A percentile compares a stretch with the other conserved stretches of the same genome.
phyloP scores from a whole-genome alignment of 2,888 invertebrate genomes.

The Campoletis raptor region DNA sequence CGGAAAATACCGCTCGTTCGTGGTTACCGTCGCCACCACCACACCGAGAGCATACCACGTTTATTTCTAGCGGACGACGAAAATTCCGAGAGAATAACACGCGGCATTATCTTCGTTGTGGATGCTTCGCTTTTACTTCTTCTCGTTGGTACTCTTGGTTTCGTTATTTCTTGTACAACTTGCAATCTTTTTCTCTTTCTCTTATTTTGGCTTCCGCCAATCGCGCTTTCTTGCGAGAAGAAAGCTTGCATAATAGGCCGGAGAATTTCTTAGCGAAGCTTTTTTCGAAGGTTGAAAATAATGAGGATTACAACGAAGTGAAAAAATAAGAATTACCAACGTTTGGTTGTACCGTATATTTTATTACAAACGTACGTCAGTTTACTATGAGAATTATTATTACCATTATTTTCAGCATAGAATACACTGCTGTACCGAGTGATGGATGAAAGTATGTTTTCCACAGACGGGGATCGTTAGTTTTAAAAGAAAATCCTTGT shows the following conservation, averaged over 20 bases:
- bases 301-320: slow-evolving; percentile 62
- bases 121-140: slow-evolving; percentile 38
- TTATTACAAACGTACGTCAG: not conserved
- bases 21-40: slow-evolving; percentile 29
- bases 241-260: not conserved
- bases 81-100: slow-evolving; percentile 50
- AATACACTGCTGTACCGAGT: slow-evolving; percentile 28
- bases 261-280: slow-evolving; percentile 48
- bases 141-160: slow-evolving; percentile 39
- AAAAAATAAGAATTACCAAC: slow-evolving; percentile 40
- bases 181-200: not conserved
- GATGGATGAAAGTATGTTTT: slow-evolving; percentile 65
- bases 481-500: slow-evolving; percentile 31
- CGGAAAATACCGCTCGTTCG: slow-evolving; percentile 29
- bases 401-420: slow-evolving; percentile 26
- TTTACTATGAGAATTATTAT: slow-evolving; percentile 47
- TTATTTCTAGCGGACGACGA: slow-evolving; percentile 49
- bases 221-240: not conserved
- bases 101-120: slow-evolving; percentile 44
- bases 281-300: slow-evolving; percentile 60
- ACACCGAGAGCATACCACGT: slow-evolving; percentile 20
- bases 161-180: slow-evolving; percentile 37
- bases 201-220: not conserved
- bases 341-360: not conserved
- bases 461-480: slow-evolving; percentile 63